These are phyloP conservation scores for Tribolium castaneum DNA, from an alignment of 1,140 invertebrate genomes.

Conservation along the genomic window DNA sequence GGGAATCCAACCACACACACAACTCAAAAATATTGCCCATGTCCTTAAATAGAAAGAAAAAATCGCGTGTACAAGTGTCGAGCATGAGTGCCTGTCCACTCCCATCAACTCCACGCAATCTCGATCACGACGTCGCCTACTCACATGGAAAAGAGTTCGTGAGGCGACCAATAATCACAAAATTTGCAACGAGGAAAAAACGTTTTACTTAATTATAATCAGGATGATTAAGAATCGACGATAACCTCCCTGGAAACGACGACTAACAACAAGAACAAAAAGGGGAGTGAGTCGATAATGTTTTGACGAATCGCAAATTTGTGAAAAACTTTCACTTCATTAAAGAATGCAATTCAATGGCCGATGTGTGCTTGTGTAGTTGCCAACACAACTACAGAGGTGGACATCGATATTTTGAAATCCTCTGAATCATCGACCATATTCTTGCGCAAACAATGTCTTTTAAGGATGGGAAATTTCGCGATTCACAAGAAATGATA, in stretches of 20 bases:
- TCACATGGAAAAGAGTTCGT: conserved; percentile 19
- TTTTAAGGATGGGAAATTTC: not conserved
- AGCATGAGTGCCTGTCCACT: conserved; percentile 13
- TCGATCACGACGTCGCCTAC: conserved; percentile 5
- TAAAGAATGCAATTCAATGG: not conserved
- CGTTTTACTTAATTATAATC: not conserved
- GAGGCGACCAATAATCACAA: not conserved
- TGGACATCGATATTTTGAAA: conserved; percentile 13
- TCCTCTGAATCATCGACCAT: not conserved
- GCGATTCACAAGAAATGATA: not conserved
- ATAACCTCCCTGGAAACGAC: conserved; percentile 24
- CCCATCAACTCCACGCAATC: conserved; percentile 19
- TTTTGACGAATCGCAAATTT: not conserved
- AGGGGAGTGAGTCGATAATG: not conserved
- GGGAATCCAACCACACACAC: not conserved
- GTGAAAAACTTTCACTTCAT: not conserved
- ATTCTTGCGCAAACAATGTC: conserved; percentile 2
- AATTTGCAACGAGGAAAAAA: not conserved
- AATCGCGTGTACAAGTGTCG: conserved; percentile 2
- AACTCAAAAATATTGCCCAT: not conserved
- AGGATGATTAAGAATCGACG: not conserved
- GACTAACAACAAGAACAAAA: conserved; percentile 9
- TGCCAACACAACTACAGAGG: not conserved
- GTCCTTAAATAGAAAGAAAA: not conserved
- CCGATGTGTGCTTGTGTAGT: not conserved